Percentiles rank a stretch among this genome's conserved stretches.
Conservation (phyloP, 2,113 vertebrate genomes). For the Picathartes gymnocephalus region DNA sequence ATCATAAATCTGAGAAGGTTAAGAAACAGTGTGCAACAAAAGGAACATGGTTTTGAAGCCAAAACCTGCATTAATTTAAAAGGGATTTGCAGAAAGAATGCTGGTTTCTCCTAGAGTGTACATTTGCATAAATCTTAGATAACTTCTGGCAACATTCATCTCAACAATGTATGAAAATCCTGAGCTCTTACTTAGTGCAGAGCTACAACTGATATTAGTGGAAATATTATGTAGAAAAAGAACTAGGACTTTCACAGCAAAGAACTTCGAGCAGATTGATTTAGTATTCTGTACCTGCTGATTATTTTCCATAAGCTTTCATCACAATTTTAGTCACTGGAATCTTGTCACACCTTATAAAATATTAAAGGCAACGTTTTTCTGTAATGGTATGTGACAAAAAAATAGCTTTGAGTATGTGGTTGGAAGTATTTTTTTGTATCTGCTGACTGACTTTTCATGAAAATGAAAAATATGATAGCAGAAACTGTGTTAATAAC, state of each 20-base stretch:
- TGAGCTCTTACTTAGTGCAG: not conserved
- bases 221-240: not conserved
- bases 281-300: not conserved
- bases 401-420: not conserved
- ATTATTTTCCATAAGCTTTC: conserved; percentile 7
- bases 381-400: not conserved
- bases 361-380: not conserved
- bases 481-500: not conserved
- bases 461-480: not conserved
- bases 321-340: not conserved
- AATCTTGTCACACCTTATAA: not conserved
- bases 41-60: not conserved
- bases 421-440: not conserved
- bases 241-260: not conserved
- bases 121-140: conserved; percentile 31
- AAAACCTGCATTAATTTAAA: not conserved
- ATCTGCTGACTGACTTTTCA: not conserved
- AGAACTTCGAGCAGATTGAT: not conserved
- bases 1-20: not conserved
- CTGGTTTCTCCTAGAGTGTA: not conserved
- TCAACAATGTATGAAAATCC: not conserved
- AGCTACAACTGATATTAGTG: not conserved
- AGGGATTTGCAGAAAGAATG: not conserved
- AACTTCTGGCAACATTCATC: not conserved
- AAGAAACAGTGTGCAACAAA: not conserved